Percentiles rank a stretch among this genome's conserved stretches.
Conservation (phyloP, 2,888 invertebrate species). For the Aporophyla lueneburgensis region DNA sequence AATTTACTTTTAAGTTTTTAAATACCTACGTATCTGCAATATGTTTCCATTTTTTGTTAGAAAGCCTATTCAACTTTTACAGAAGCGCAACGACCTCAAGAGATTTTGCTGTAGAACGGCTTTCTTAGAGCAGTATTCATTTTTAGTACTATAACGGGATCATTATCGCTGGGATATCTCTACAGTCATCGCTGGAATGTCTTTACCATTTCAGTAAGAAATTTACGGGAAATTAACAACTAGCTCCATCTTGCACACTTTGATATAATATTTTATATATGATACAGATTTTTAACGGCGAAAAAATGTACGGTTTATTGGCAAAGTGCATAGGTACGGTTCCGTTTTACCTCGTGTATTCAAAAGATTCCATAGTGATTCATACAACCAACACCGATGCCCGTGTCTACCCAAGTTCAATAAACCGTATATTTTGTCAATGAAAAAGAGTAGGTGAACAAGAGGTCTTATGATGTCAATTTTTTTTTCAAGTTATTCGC, state of each 20-base stretch:
- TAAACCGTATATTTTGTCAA: not conserved
- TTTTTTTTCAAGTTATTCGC: not conserved
- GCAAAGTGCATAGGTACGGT: not conserved
- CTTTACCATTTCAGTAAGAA: not conserved
- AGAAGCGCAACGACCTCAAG: not conserved
- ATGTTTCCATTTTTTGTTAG: not conserved
- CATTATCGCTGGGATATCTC: not conserved
- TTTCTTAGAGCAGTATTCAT: not conserved
- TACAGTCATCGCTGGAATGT: not conserved
- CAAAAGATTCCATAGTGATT: not conserved
- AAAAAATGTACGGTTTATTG: not conserved
- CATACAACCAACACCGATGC: not conserved
- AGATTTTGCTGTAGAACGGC: not conserved
- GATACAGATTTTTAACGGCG: not conserved
- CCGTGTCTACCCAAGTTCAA: not conserved
- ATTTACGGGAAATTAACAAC: not conserved
- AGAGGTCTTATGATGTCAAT: not conserved
- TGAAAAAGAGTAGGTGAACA: not conserved
- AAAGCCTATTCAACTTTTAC: not conserved
- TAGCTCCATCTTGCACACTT: not conserved
- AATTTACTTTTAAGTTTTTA: not conserved
- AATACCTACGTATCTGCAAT: not conserved
- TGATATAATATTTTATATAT: too few relatives aligned
- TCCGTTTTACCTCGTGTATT: not conserved
- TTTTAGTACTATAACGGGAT: not conserved